phyloP scores from a whole-genome alignment of 2,888 invertebrate genomes.

The Oxystoma pomonae region DNA sequence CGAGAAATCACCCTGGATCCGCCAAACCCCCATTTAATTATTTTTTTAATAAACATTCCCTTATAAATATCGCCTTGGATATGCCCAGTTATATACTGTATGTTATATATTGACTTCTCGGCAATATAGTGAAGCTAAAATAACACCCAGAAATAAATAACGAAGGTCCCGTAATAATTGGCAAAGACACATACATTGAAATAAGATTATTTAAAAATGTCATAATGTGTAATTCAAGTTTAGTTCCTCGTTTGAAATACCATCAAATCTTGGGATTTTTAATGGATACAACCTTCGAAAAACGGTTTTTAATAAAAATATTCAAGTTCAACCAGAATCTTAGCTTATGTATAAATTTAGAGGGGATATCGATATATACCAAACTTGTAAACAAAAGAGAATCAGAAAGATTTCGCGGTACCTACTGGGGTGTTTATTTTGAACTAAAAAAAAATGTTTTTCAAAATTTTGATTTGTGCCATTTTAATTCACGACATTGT shows the following conservation, averaged over 20 bases:
- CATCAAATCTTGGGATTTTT: neutral
- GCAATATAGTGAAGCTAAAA: neutral
- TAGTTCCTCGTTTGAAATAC: neutral
- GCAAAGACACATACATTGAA: too few species aligned
- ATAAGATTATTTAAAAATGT: too few species aligned
- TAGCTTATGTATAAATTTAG: neutral
- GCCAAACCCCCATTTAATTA: too few species aligned
- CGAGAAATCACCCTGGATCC: too few species aligned
- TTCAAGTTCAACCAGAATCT: neutral
- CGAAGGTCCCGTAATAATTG: too few species aligned
- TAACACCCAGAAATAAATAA: neutral
- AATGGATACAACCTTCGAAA: neutral
- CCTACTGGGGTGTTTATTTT: neutral
- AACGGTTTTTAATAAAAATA: neutral
- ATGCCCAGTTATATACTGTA: neutral
- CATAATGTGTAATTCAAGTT: neutral
- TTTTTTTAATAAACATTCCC: neutral
- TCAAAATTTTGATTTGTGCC: conserved; percentile 13
- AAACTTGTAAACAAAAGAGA: neutral
- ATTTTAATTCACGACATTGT: conserved; percentile 9
- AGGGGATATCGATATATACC: neutral
- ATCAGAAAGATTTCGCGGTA: neutral
- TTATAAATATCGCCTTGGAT: neutral
- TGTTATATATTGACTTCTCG: too few species aligned
- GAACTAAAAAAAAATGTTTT: conserved; percentile 7